Evolutionary conservation across 2,888 invertebrate species (phyloP).

Genomic region (Lasioglossum pauxillum): DNA sequence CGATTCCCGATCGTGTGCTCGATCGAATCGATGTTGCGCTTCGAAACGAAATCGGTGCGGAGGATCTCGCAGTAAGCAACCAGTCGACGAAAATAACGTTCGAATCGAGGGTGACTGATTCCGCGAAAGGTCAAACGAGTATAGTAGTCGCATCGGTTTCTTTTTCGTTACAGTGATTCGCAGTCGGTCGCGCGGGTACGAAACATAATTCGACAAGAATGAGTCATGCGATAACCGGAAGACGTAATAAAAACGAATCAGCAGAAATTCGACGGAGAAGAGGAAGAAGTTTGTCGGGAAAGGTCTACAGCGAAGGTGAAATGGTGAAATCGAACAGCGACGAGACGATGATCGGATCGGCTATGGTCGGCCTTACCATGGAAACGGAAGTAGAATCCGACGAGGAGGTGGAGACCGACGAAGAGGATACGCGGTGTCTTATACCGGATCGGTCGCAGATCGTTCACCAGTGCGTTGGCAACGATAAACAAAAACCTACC

Average conservation of each 20-base stretch:
- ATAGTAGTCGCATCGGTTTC: not conserved
- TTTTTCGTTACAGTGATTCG: constrained; percentile 28
- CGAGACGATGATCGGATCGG: constrained; percentile 74
- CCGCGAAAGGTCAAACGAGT: not conserved
- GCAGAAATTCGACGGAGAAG: constrained; percentile 71
- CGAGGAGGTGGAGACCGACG: constrained; percentile 62
- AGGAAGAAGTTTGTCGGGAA: constrained; percentile 65
- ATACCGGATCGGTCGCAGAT: constrained; percentile 70
- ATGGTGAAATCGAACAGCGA: constrained; percentile 82
- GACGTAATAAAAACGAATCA: constrained; percentile 49
- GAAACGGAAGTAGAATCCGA: constrained; percentile 79
- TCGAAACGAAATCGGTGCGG: not conserved
- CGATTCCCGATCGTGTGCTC: not conserved
- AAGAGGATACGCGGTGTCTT: constrained; percentile 74
- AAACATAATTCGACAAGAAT: constrained; percentile 67
- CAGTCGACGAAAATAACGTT: not conserved
- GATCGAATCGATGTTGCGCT: not conserved
- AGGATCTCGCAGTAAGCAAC: not conserved
- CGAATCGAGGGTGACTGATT: constrained; percentile 1
- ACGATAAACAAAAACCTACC: constrained; percentile 56
- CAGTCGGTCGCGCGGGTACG: not conserved
- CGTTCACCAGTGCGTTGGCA: constrained; percentile 54
- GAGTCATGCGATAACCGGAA: constrained; percentile 71
- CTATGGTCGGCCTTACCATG: constrained; percentile 75
- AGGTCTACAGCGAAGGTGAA: constrained; percentile 56